Evolutionary conservation across 2,888 invertebrate genomes (phyloP), one percentile per base, ranked within the genome.

Genomic region (Glaucopsyche alexis): DNA sequence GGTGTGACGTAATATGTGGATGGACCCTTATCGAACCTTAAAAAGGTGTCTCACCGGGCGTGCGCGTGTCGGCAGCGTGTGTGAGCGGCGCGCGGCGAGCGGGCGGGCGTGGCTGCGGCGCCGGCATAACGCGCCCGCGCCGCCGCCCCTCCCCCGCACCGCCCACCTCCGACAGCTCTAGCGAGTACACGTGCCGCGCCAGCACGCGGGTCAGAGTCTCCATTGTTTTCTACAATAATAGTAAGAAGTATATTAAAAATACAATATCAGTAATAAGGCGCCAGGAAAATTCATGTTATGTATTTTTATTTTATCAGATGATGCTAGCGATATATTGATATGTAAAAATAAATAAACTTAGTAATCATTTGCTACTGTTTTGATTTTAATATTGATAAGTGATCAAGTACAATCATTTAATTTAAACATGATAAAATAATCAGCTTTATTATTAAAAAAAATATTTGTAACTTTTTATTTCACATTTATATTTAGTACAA

Each of bases 171-270:
- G 96, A 96, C 78, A 99, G 91, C 91, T 99, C 99, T 77, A 99
- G 94, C 79, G 97, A 96, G 85, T 99, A 99, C 38, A 99, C 98
- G 86, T 99, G 98, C 19, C 98, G 95, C 0, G 99, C 98, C 74
- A 99, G 93, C 52, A 99, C 99, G 76, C 99, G 94, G 0, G 99
- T 99, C 78, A 99, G 87, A 0, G 98, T 99, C 84, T 99, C 99
- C 95, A 99, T 96, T n/a, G 98, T 98, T 95, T 98, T 98, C 95
- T 97, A 19, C 11, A 14, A 49, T 49, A 29, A 3, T 29, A 29
- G 29, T 29, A 29, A 29, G 29, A 29, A 29, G 29, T 29, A 29
- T 29, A 29, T 29, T 29, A 29, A 29, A 29, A 29, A 29, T 29
- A 29, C 29, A 14, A 19, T 1, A n/a, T 60, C 29, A n/a, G 6